A percentile compares a stretch with the other conserved stretches of the same genome.
These are phyloP conservation scores for Lepilemur ruficaudatus DNA, from an alignment of 2,797 vertebrate species.

Conservation along the genomic window DNA sequence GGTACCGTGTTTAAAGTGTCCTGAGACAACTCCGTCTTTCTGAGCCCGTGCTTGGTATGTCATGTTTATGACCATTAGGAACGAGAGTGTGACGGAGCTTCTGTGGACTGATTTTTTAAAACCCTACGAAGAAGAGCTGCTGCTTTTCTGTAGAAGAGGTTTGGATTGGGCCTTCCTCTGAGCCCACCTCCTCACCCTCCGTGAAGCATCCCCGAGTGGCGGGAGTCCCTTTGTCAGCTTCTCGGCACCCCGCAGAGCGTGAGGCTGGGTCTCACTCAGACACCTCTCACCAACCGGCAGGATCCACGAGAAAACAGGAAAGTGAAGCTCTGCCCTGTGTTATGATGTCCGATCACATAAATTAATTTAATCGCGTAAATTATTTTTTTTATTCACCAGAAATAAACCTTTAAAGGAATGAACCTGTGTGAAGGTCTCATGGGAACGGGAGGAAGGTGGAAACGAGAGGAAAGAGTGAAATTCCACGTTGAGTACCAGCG, in stretches of 20 bases:
- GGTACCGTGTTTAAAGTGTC: background rate
- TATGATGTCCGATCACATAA: constrained; percentile 87
- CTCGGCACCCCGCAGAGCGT: background rate
- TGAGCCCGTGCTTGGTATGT: background rate
- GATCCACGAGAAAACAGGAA: background rate
- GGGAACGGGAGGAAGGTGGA: background rate
- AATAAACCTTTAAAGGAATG: constrained; percentile 84
- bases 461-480: constrained; percentile 13
- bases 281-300: background rate
- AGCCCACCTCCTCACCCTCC: background rate
- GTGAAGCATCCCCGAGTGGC: rapidly evolving
- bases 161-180: constrained; percentile 74
- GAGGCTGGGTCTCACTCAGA: background rate
- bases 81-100: background rate
- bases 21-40: background rate
- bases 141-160: constrained; percentile 74
- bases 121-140: constrained; percentile 74
- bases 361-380: constrained; percentile 90
- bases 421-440: constrained; percentile 58
- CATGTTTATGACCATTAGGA: background rate
- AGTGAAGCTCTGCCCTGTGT: constrained; percentile 55
- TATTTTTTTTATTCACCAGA: constrained; percentile 91
- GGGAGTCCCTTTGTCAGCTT: rapidly evolving
- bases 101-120: background rate
- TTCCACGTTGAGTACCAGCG: background rate